A percentile compares a stretch with the other conserved stretches of the same genome.
phyloP scores from a whole-genome alignment of 2,888 invertebrate species.

The Chironomus tentans region DNA sequence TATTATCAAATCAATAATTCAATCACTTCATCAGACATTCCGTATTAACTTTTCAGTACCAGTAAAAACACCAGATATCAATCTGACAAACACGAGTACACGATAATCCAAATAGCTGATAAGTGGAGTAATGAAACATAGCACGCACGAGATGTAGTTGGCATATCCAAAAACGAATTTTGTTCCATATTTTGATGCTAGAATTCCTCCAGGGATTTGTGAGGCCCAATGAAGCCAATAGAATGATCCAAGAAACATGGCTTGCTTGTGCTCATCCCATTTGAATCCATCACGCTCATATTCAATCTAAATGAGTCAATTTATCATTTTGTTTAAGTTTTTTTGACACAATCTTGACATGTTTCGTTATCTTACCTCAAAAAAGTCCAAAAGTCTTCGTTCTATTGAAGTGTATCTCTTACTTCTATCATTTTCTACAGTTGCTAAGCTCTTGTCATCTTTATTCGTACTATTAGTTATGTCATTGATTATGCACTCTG shows the following conservation, averaged over 20 bases:
- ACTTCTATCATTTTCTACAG: neutral
- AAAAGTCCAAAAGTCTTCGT: conserved; percentile 12
- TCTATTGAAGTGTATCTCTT: neutral
- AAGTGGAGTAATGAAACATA: conserved; percentile 58
- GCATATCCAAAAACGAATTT: conserved; percentile 60
- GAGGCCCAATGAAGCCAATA: conserved; percentile 64
- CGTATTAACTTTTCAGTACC: neutral
- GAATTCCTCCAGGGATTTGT: conserved; percentile 62
- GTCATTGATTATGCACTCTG: neutral
- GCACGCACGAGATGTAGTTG: conserved; percentile 52
- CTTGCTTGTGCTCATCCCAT: conserved; percentile 59
- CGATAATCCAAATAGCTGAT: conserved; percentile 49
- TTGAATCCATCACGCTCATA: conserved; percentile 40
- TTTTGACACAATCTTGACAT: neutral
- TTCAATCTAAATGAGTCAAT: conserved; percentile 4
- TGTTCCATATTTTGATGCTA: conserved; percentile 60
- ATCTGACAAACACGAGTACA: conserved; percentile 50
- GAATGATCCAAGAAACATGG: conserved; percentile 55
- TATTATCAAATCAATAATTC: conserved; percentile 31
- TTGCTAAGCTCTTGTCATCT: neutral
- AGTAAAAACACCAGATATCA: conserved; percentile 58
- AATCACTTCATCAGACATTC: neutral
- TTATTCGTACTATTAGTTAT: neutral
- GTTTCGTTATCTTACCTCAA: conserved; percentile 2
- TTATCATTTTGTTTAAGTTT: neutral